Evolutionary conservation across 2,113 vertebrate species (phyloP), one percentile per base, ranked within the genome.

Genomic region (Hippocampus comes): DNA sequence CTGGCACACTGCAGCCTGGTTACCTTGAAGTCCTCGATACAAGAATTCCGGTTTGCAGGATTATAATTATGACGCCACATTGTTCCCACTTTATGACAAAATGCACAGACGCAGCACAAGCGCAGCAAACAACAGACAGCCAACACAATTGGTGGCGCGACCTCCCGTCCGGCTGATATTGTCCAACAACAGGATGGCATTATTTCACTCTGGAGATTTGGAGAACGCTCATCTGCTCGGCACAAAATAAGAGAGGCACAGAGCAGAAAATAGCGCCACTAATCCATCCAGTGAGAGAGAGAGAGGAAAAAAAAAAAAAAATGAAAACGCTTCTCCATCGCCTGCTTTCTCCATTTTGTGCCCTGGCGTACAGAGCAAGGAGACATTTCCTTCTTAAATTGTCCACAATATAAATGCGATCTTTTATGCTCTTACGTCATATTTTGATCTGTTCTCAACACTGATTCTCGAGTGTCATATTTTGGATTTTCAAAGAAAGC

Each of bases 191-290:
- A 23, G 41, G 63, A 49, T 66, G 21, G 71, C 61, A 57, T 73
- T 69, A 73, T 67, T 80, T 43, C 55, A 66, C 75, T 74, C 70
- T 75, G 42, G 70, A 23, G 55, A 68, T 70, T 73, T 76, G 66
- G 27, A 67, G 41, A 73, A 67, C 18, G 66, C 42, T 75, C 53
- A 51, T 81, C 72, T 74, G 76, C 69, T 60, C 34, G 42, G 65
- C 76, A 77, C 56, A 81, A 72, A 79, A 68, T 18, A 60, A 68
- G 64, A 66, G 25, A 11, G 65, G 41, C 73, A 70, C 76, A 79
- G 87, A 80, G 46, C 71, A 77, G 80, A 81, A 87, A 82, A 85
- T 68, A 78, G 80, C 71, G 64, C 70, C 23, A 71, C 73, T 70
- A 69, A 75, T 80, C 67, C 83, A 85, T 65, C 82, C 81, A 27